Base-by-base conservation (phyloP, 2,888 invertebrate genomes). In the Ormyrus pomaceus region DNA sequence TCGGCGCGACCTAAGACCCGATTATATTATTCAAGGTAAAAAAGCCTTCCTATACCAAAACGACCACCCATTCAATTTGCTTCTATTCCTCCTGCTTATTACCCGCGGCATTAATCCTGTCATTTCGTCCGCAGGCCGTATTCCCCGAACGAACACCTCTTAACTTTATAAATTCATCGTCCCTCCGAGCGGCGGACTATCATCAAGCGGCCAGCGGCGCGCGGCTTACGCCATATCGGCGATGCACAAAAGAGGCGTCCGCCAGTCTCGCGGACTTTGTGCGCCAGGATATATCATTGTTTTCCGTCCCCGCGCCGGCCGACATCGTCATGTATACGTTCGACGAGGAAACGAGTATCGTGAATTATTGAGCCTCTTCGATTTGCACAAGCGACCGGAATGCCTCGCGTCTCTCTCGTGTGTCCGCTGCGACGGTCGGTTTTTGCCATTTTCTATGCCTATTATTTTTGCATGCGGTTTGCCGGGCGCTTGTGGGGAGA, bases 301-400 rank as follows among this genome's bases (percentile, higher is more conserved):
- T 51, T 71, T 19, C 19, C 19, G 19, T 19, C 1, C 65, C 45
- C 48, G 45, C 11, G 55, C 9, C 66, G 51, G 19, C 64, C 62
- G 68, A 77, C 80, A 70, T 59, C 62, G 80, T 71, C 80, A 19
- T 19, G 2, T 19, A 19, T 19, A 68, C 48, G n/a, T 76, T 66
- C 48, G 62, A 56, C 61, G 75, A 71, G 68, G 64, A 73, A 80
- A 73, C 65, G 61, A 71, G 65, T 66, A 65, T 58, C 45, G 11
- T 81, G 77, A 81, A 81, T 81, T 70, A 81, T 81, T 77, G 70
- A 81, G 59, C 5, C 11, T 4, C 11, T 81, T 81, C 81, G 81
- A 81, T 81, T 81, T 61, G 69, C 61, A 76, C 58, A 65, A 34
- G 51, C 59, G n/a, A 59, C 51, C 19, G 50, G 55, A 75, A 72